Conservation (phyloP, 1,140 invertebrate species). For the Oscheius sp. region DNA sequence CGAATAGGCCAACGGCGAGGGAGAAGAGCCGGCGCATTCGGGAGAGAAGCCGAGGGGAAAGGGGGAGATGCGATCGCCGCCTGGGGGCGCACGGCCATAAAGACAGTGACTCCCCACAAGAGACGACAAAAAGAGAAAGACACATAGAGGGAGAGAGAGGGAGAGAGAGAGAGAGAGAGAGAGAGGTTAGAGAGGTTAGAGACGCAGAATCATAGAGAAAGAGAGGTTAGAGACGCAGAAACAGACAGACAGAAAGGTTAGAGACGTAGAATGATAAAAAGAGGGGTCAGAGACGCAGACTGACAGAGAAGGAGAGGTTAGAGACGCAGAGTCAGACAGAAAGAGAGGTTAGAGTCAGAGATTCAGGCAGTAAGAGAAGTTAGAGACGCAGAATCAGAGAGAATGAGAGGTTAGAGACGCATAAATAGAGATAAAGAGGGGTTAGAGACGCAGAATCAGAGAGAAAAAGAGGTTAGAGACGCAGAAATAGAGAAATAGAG, state of each 20-base stretch:
- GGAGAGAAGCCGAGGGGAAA: not conserved
- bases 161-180: not conserved
- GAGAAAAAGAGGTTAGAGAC: not conserved
- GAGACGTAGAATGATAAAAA: no score
- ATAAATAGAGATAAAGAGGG: not conserved
- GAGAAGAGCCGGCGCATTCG: conserved; percentile 18
- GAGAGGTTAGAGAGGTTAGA: not conserved
- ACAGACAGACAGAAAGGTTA: no score
- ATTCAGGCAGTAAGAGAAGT: no score
- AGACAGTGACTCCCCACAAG: not conserved
- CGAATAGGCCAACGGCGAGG: conserved; percentile 3
- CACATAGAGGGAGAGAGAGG: not conserved
- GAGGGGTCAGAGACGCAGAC: not conserved
- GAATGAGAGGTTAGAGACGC: not conserved
- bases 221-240: not conserved
- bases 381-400: not conserved
- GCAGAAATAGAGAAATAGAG: not conserved
- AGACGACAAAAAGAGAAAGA: not conserved
- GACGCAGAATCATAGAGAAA: not conserved
- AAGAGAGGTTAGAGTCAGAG: not conserved
- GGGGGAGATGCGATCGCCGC: not conserved
- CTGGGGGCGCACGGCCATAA: no score
- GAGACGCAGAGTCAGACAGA: not conserved
- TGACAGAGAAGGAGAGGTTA: not conserved
- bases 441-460: no score